Conservation (phyloP, 2,888 invertebrate species). For the Petrophora chlorosata region DNA sequence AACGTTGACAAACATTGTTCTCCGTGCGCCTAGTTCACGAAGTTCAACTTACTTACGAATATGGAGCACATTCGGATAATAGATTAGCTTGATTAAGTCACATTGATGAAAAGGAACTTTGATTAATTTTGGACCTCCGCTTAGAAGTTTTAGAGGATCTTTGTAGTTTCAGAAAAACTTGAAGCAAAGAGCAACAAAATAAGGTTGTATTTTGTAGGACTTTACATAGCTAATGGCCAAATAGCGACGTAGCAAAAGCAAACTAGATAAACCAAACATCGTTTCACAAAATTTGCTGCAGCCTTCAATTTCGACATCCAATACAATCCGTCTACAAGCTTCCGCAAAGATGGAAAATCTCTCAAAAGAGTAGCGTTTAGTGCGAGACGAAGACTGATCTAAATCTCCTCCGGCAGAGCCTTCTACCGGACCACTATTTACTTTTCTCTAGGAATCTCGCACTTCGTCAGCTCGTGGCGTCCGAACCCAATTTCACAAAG, state of each 20-base stretch:
- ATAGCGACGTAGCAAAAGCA: conserved; percentile 14
- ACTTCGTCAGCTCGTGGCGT: conserved; percentile 60
- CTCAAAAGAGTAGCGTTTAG: conserved; percentile 80
- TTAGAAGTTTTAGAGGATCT: conserved; percentile 6
- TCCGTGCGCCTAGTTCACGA: conserved; percentile 58
- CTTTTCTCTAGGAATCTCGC: conserved; percentile 67
- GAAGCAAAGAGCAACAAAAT: conserved; percentile 1
- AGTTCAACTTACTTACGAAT: conserved; percentile 60
- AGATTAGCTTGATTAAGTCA: conserved; percentile 58
- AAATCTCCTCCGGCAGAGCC: conserved; percentile 69
- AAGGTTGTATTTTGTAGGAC: conserved; percentile 5
- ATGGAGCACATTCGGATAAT: conserved; percentile 62
- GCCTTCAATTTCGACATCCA: conserved; percentile 65
- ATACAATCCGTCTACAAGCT: conserved; percentile 65
- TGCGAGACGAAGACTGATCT: conserved; percentile 79
- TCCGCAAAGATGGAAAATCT: conserved; percentile 76
- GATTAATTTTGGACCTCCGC: conserved; percentile 18
- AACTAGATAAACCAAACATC: conserved; percentile 31
- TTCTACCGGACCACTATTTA: conserved; percentile 75
- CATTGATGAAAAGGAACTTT: conserved; percentile 44
- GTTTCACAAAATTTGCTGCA: conserved; percentile 51
- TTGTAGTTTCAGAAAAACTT: not conserved
- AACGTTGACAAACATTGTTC: conserved; percentile 59
- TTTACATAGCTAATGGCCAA: conserved; percentile 20
- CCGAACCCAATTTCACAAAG: conserved; percentile 63